These are phyloP conservation scores for Eudemis profundana DNA, from an alignment of 2,888 invertebrate genomes.

Conservation along the genomic window DNA sequence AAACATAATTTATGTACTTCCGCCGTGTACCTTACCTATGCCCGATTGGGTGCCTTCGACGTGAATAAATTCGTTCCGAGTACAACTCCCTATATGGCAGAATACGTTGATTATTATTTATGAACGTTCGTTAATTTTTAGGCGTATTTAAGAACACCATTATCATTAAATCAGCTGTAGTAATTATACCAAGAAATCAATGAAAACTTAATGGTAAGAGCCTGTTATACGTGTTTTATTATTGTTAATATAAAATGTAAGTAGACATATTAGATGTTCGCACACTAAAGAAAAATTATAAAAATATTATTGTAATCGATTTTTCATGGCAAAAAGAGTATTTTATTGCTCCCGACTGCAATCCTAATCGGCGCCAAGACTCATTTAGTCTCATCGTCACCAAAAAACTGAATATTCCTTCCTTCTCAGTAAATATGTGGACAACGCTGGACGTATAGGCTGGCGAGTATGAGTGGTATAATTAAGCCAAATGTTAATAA, in stretches of 20 bases:
- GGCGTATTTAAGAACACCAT: no score
- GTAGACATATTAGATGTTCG: no score
- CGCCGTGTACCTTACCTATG: slow-evolving; percentile 59
- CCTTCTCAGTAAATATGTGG: slow-evolving; percentile 39
- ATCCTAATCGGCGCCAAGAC: slow-evolving; percentile 31
- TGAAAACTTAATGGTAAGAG: no score
- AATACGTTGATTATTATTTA: slow-evolving; percentile 17
- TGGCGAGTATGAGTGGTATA: slow-evolving; percentile 59
- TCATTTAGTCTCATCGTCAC: slow-evolving; percentile 36
- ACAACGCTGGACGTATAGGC: slow-evolving; percentile 31
- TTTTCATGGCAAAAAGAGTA: slow-evolving; percentile 13
- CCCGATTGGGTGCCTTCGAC: slow-evolving; percentile 62
- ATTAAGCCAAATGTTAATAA: slow-evolving; percentile 72
- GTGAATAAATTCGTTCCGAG: slow-evolving; percentile 34
- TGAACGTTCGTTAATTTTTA: neutral
- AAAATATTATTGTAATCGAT: neutral
- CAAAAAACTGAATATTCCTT: slow-evolving; percentile 39
- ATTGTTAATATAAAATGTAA: no score
- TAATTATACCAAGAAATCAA: no score
- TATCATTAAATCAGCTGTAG: no score
- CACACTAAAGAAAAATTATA: neutral
- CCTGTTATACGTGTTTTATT: no score
- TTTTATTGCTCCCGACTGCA: slow-evolving; percentile 31
- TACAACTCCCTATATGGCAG: slow-evolving; percentile 23
- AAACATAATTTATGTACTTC: slow-evolving; percentile 85